Base-by-base conservation (phyloP, 2,113 vertebrate species). In the Casuarius casuarius region DNA sequence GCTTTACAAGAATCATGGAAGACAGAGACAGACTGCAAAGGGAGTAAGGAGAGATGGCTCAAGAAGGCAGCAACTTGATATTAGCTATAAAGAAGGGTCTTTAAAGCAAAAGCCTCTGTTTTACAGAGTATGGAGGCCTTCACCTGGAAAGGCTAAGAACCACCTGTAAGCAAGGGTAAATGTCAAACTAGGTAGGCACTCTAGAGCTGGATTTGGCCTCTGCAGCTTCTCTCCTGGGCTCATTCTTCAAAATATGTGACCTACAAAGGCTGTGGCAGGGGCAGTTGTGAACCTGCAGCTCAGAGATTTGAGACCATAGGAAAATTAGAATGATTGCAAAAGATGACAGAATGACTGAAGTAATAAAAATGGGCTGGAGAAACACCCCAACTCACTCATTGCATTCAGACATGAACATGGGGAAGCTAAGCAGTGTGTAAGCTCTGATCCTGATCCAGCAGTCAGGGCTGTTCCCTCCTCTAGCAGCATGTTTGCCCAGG, bases 261-360 rank as follows among this genome's bases (percentile, higher is more conserved):
- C 21, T 54, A 73, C 65, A 48, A 82, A 62, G 9, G 67, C 52
- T 56, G 58, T 44, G 72, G 40, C 14, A 84, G 2, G 1, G n/a
- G 11, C 22, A 80, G 13, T 42, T 58, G 16, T 33, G 38, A 77
- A 68, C 4, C 44, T 26, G 20, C 15, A 21, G 29, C 44, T 33
- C 29, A 29, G 20, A 46, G 31, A 48, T 68, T 31, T 31, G 22
- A 9, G 5, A 19, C 5, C 0, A 0, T 5, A 12, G 70, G 5
- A 76, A 74, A 90, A 86, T 26, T 12, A 40, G 17, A 88, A 52
- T 14, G 22, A 31, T 44, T 33, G 22, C 23, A 21, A 44, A 87
- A 77, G 14, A 85, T 48, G 28, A 26, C 2, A 6, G 52, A 66
- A 76, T 19, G 42, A 44, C 15, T 35, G 4, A 74, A 73, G 38